Evolutionary conservation across 2,113 vertebrate genomes (phyloP).

Genomic region (Hippopotamus amphibius): DNA sequence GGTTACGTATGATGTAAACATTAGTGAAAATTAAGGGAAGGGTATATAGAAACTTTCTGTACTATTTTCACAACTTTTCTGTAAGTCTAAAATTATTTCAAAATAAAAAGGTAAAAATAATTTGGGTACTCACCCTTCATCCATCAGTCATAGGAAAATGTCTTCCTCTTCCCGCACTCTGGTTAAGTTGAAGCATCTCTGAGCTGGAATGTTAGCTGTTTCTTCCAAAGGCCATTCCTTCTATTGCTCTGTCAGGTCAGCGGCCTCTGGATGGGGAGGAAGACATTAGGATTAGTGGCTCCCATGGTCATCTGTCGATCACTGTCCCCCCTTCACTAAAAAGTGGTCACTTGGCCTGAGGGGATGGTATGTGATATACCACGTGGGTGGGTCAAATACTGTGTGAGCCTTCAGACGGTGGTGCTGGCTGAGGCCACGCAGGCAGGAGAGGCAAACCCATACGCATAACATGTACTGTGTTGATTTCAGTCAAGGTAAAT

Average conservation of each 20-base stretch:
- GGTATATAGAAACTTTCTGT: not conserved
- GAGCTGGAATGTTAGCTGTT: not conserved
- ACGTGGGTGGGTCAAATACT: not conserved
- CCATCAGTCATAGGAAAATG: not conserved
- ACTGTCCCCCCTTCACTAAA: not conserved
- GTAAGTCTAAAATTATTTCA: not conserved
- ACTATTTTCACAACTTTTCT: not conserved
- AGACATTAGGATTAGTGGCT: not conserved
- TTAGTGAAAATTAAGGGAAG: not conserved
- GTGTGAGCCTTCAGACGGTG: not conserved
- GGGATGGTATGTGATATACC: not conserved
- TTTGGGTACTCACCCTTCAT: not conserved
- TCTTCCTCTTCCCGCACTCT: not conserved
- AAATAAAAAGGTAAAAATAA: not conserved
- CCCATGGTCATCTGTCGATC: not conserved
- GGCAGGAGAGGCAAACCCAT: not conserved
- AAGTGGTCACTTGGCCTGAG: not conserved
- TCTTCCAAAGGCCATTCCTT: not conserved
- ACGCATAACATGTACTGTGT: not conserved
- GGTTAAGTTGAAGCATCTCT: not conserved
- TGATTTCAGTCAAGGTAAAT: not conserved
- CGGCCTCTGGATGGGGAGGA: not conserved
- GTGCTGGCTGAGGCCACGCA: not conserved
- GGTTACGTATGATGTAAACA: not conserved
- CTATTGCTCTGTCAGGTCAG: not conserved